phyloP scores from a whole-genome alignment of 1,140 invertebrate genomes.

The Anoplolepis gracilipes region DNA sequence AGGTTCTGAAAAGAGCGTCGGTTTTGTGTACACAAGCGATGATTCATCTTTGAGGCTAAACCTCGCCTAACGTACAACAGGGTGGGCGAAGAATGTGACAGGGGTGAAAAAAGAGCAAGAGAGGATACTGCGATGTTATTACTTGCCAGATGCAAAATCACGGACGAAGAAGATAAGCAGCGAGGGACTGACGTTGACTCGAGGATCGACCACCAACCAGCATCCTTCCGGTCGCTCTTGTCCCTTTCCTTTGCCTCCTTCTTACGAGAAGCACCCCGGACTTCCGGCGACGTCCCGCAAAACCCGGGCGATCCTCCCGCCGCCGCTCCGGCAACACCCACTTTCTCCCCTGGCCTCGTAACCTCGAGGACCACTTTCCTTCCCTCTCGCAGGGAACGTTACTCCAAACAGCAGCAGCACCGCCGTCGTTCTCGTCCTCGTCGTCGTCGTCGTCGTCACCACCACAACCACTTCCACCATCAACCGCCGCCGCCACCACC shows the following conservation, averaged over 20 bases:
- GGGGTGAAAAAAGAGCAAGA: background rate
- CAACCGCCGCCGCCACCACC: conserved; percentile 30
- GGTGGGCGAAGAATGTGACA: background rate
- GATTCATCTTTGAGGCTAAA: background rate
- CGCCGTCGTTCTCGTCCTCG: conserved; percentile 27
- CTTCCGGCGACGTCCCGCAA: conserved; percentile 46
- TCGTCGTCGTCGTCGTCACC: conserved; percentile 48
- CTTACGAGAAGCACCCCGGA: background rate
- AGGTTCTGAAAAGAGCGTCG: background rate
- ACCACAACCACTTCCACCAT: conserved; percentile 43
- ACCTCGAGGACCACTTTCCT: conserved; percentile 73
- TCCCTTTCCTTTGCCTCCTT: background rate
- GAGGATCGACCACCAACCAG: conserved; percentile 50
- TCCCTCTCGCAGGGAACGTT: conserved; percentile 60
- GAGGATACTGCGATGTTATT: background rate
- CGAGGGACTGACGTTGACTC: conserved; percentile 60
- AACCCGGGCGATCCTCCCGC: conserved; percentile 44
- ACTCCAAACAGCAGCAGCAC: conserved; percentile 56
- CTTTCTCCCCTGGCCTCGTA: conserved; percentile 77
- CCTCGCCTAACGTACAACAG: background rate
- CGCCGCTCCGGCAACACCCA: conserved; percentile 75
- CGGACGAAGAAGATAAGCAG: conserved; percentile 44
- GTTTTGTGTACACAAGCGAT: background rate
- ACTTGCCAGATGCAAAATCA: conserved; percentile 63
- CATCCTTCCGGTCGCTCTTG: conserved; percentile 60